A percentile compares a stretch with the other conserved stretches of the same genome.
These are phyloP conservation scores for Horisme vitalbata DNA, from an alignment of 2,888 invertebrate genomes.

Conservation along the genomic window DNA sequence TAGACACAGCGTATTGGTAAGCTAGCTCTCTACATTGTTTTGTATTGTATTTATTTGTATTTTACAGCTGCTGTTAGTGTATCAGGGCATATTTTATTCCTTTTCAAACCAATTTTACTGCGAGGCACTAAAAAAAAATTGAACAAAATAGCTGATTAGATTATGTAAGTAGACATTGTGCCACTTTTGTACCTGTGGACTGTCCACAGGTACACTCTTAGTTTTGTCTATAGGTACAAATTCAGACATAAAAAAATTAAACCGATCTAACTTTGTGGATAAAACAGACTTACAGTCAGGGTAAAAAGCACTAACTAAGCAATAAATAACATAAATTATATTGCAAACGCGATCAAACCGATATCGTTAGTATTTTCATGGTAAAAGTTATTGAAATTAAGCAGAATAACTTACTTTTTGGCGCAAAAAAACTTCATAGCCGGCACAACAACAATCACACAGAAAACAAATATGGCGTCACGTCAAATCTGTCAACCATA, in stretches of 20 bases:
- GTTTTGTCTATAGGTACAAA: no score
- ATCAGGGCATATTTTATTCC: no score
- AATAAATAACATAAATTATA: neutral
- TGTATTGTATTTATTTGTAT: no score
- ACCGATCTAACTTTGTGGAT: neutral
- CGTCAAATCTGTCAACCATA: conserved; percentile 12
- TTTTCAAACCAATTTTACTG: no score
- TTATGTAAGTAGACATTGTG: no score
- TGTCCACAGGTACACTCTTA: no score
- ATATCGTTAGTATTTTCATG: no score
- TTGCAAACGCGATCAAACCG: neutral
- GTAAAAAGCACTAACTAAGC: neutral
- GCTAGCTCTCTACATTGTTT: conserved; percentile 31
- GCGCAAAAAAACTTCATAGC: neutral
- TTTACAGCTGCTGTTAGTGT: no score
- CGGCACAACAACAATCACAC: neutral
- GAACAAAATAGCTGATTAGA: no score
- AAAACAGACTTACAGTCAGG: neutral
- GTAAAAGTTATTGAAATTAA: no score
- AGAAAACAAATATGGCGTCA: conserved; percentile 15
- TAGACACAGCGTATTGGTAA: conserved; percentile 27
- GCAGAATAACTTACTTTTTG: neutral
- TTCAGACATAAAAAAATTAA: no score
- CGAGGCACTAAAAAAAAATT: no score
- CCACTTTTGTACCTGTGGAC: neutral